Evolutionary conservation across 2,888 invertebrate genomes (phyloP).

Genomic region (Ectemnius lituratus): DNA sequence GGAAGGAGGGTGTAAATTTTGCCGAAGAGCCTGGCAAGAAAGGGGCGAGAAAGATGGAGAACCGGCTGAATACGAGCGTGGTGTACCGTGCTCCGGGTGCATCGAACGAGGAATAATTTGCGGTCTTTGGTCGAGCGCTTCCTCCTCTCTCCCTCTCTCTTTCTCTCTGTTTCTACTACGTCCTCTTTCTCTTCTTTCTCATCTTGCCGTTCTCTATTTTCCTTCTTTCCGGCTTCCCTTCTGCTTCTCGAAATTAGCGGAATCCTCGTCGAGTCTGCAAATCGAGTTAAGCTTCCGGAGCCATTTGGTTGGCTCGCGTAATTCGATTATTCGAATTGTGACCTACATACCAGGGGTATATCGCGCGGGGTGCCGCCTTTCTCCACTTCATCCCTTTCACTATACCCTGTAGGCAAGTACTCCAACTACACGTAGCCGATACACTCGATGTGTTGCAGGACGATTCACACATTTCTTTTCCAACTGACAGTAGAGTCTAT

Average conservation of each 20-base stretch:
- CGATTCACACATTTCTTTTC: not conserved
- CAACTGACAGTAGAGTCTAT: not conserved
- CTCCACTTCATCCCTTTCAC: not conserved
- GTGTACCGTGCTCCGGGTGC: constrained; percentile 10
- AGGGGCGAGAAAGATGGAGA: not conserved
- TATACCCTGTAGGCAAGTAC: not conserved
- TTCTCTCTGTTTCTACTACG: not conserved
- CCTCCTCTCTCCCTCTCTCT: constrained; percentile 12
- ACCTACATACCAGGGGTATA: constrained; percentile 43
- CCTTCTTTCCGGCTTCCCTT: constrained; percentile 21
- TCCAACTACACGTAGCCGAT: not conserved
- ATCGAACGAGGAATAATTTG: constrained; percentile 37
- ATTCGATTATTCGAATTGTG: constrained; percentile 63
- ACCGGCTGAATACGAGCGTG: constrained; percentile 14
- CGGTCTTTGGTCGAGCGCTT: constrained; percentile 24
- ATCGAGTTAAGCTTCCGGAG: constrained; percentile 62
- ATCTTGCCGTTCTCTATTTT: constrained; percentile 6
- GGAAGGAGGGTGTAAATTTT: constrained; percentile 1
- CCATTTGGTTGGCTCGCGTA: constrained; percentile 55
- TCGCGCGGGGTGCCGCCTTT: not conserved
- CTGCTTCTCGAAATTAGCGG: constrained; percentile 52
- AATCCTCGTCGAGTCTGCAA: constrained; percentile 55
- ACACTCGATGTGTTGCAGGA: not conserved
- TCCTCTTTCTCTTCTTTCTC: not conserved
- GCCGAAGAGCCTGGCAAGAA: not conserved